phyloP scores from a whole-genome alignment of 2,888 invertebrate genomes.

The Prosopocoilus inquinatus region DNA sequence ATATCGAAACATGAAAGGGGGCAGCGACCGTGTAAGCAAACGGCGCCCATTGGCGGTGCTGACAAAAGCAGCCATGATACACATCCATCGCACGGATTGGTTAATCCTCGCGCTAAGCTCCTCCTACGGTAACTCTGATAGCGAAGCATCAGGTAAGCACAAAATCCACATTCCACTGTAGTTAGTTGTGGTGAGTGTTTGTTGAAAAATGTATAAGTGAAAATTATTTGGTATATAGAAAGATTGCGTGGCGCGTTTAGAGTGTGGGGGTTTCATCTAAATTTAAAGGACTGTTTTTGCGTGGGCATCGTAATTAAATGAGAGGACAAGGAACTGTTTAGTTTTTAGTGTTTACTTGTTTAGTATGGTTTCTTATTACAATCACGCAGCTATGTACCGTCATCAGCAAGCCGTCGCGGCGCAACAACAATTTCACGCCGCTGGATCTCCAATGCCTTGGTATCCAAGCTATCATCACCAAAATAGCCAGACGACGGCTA shows the following conservation, averaged over 20 bases:
- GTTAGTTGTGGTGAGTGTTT: conserved; percentile 6
- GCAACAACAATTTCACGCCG: conserved; percentile 47
- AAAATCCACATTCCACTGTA: conserved; percentile 1
- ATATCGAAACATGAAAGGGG: conserved; percentile 7
- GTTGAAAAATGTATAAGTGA: background rate
- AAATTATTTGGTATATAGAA: too few species aligned
- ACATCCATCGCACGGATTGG: conserved; percentile 33
- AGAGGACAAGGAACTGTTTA: conserved; percentile 3
- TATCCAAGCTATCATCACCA: conserved; percentile 53
- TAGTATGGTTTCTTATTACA: conserved; percentile 72
- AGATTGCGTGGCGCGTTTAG: conserved; percentile 5
- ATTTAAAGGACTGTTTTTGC: background rate
- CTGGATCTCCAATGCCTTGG: conserved; percentile 45
- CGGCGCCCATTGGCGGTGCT: conserved; percentile 31
- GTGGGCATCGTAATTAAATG: conserved; percentile 1
- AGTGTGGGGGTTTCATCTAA: background rate
- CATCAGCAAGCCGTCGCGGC: conserved; percentile 48
- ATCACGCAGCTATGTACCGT: conserved; percentile 55
- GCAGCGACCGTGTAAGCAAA: conserved; percentile 3
- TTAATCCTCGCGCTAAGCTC: conserved; percentile 17
- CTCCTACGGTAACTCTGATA: conserved; percentile 17
- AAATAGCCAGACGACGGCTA: conserved; percentile 39
- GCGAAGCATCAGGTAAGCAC: conserved; percentile 24
- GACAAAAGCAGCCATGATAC: conserved; percentile 40
- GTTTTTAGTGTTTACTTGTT: conserved; percentile 9